A percentile compares a stretch with the other conserved stretches of the same genome.
Conservation (phyloP, 2,797 vertebrate genomes). For the Sebastes itinus region DNA sequence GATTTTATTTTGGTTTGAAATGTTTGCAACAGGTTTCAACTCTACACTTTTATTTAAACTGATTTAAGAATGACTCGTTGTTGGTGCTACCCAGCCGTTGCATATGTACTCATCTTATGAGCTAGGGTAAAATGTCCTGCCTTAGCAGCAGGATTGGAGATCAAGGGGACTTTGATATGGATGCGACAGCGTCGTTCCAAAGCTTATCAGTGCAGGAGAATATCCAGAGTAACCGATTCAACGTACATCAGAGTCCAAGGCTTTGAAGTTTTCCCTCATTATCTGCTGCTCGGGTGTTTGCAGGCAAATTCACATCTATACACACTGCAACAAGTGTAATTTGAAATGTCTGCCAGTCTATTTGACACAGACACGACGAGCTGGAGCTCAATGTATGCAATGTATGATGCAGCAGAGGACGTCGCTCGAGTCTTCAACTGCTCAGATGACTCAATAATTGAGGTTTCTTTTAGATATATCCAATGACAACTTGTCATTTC, state of each 20-base stretch:
- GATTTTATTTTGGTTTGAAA: no score
- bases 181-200: neutral
- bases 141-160: neutral
- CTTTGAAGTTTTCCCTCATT: slow-evolving; percentile 44
- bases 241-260: neutral
- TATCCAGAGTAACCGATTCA: neutral
- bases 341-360: neutral
- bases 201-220: slow-evolving; percentile 2
- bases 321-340: neutral
- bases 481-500: slow-evolving; percentile 2
- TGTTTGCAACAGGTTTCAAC: neutral
- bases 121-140: neutral
- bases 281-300: neutral
- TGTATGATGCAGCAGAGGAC: neutral
- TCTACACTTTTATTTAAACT: neutral
- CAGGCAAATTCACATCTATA: slow-evolving; percentile 4
- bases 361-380: slow-evolving; percentile 17
- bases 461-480: slow-evolving; percentile 7
- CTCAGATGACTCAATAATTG: slow-evolving; percentile 12
- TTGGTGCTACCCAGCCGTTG: neutral
- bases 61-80: neutral
- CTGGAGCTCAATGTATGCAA: neutral
- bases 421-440: neutral
- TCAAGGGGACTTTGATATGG: slow-evolving; percentile 24
- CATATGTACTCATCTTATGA: neutral